Base-by-base conservation (phyloP, 2,797 vertebrate genomes). In the Helicolenus hilgendorfi region DNA sequence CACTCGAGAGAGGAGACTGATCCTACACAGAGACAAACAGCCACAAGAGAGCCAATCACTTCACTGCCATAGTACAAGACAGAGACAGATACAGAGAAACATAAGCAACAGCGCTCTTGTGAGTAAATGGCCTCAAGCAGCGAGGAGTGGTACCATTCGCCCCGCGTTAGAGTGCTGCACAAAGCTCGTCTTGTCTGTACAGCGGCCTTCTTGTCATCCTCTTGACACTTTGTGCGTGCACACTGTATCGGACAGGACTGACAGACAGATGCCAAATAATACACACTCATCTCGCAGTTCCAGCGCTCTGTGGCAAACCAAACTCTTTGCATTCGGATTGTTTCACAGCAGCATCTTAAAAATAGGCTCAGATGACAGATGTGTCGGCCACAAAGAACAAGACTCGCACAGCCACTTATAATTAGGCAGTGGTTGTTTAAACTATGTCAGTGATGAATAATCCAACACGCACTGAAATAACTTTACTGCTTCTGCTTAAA, bases 121-220 rank as follows among this genome's bases (percentile, higher is more conserved):
- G 86, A 91, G 94, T 94, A 94, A 93, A 96, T 91, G 91, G 91
- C 92, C 89, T 90, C 63, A 60, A 95, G 94, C 92, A 92, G 92
- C 11, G 89, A 95, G 90, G 89, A 96, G 93, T 94, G 94, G 95
- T 95, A 93, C 94, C 88, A 93, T 85, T 94, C 93, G 92, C 90
- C 81, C 84, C 75, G 27, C 67, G 82, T 81, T 89, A 18, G 86
- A 90, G 86, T 55, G 85, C 78, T 9, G 63, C 18, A 96, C 95
- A 96, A 96, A 91, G 94, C 82, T 49, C 27, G 86, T 89, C 81
- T 92, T 96, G 95, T 96, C 90, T 80, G 82, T 73, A 59, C 84
- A 74, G 84, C 38, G 11, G 72, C 70, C 85, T 78, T 45, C 90
- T 95, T 84, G 91, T 95, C 87, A 88, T 89, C 92, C 91, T 92